Conservation (phyloP, 2,113 vertebrate genomes). For the Mola mola region DNA sequence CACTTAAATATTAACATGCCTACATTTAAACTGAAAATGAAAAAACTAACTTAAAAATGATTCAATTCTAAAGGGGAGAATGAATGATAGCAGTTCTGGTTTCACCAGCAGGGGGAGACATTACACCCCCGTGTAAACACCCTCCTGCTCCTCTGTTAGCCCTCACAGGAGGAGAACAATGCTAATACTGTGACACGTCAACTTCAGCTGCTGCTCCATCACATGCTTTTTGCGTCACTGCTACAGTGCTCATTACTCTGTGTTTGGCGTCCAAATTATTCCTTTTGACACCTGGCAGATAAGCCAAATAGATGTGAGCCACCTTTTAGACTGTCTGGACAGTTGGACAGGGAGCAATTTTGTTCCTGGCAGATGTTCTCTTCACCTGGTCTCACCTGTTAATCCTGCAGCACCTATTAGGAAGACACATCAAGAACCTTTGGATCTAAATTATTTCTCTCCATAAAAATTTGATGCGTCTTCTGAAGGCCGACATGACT, state of each 20-base stretch:
- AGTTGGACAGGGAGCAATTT: slow-evolving; percentile 52
- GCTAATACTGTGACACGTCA: slow-evolving; percentile 56
- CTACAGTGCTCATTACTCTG: slow-evolving; percentile 38
- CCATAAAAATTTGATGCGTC: slow-evolving; percentile 1
- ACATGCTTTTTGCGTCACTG: slow-evolving; percentile 18
- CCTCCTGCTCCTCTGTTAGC: slow-evolving; percentile 26
- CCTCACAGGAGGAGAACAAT: slow-evolving; percentile 6
- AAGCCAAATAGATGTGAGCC: slow-evolving; percentile 54
- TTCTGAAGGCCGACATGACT: slow-evolving; percentile 15
- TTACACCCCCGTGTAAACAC: slow-evolving; percentile 28
- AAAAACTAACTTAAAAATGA: too few relatives aligned
- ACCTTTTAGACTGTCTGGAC: slow-evolving; percentile 44
- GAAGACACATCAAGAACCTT: slow-evolving; percentile 27
- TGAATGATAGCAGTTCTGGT: too few relatives aligned
- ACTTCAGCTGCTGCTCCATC: slow-evolving; percentile 34
- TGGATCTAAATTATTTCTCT: slow-evolving; percentile 20
- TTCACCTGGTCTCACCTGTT: slow-evolving; percentile 59
- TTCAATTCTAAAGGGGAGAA: too few relatives aligned
- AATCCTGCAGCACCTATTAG: slow-evolving; percentile 27
- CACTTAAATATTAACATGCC: too few relatives aligned
- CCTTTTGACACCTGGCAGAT: slow-evolving; percentile 55
- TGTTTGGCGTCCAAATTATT: slow-evolving; percentile 61
- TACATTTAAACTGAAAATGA: too few relatives aligned
- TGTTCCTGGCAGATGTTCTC: slow-evolving; percentile 45
- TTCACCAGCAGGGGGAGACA: slow-evolving; percentile 64